A percentile compares a stretch with the other conserved stretches of the same genome.
These are phyloP conservation scores for Flexamia atlantica DNA, from an alignment of 2,888 invertebrate genomes.

Conservation along the genomic window DNA sequence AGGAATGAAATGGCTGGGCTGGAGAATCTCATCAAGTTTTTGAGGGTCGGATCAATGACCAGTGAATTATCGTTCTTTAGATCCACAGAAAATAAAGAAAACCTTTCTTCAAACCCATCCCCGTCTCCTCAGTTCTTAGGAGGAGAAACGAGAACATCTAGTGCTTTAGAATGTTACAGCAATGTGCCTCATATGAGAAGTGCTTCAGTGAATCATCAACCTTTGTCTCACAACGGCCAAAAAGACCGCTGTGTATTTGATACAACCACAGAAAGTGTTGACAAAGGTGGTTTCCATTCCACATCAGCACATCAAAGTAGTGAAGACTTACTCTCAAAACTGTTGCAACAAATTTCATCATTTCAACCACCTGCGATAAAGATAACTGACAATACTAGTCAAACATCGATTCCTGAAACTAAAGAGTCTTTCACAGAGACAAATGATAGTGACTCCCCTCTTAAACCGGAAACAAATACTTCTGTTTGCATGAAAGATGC, in stretches of 20 bases:
- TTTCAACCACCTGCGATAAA: conserved; percentile 26
- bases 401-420: conserved; percentile 28
- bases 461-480: background rate
- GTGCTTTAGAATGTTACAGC: background rate
- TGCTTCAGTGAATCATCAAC: background rate
- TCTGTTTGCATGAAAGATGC: conserved; percentile 36
- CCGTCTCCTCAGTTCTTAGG: conserved; percentile 19
- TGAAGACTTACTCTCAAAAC: conserved; percentile 38
- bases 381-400: conserved; percentile 44
- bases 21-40: conserved; percentile 46
- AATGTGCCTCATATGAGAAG: background rate
- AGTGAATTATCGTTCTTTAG: conserved; percentile 47
- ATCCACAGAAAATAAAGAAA: conserved; percentile 50
- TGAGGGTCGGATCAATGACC: conserved; percentile 45
- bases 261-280: conserved; percentile 2
- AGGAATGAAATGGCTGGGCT: conserved; percentile 58
- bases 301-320: background rate
- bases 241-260: conserved; percentile 8
- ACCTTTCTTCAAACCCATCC: conserved; percentile 38
- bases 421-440: conserved; percentile 47
- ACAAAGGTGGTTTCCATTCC: background rate
- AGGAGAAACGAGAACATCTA: conserved; percentile 21
- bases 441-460: background rate
- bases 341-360: conserved; percentile 36
- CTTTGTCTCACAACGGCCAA: conserved; percentile 14